Evolutionary conservation across 2,888 invertebrate genomes (phyloP), one percentile per base, ranked within the genome.

Genomic region (Homarus gammarus): DNA sequence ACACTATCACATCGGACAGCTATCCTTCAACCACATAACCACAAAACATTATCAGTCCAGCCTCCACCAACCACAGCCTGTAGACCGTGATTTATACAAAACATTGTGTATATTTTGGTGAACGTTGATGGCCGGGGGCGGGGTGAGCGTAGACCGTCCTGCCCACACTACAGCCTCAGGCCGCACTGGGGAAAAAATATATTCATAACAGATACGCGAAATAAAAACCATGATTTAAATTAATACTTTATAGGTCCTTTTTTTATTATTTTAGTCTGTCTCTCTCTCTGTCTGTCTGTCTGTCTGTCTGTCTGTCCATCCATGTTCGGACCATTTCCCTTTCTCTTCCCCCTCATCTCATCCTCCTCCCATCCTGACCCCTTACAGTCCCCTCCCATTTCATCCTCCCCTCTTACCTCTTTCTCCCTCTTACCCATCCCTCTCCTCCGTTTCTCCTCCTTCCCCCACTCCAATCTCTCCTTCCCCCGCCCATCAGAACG

Each of bases 261-360:
- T 49, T 3, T 78, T 12, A 49, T 40, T 61, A 36, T 81, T n/a
- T 81, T 18, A 64, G 38, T 81, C 36, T 36, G 38, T 61, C 33
- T 61, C 56, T 61, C 51, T 61, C 36, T 61, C 33, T 81, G 22
- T 81, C 61, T 61, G 38, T 36, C 61, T 81, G 64, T 61, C 61
- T 61, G 36, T 81, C 61, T 81, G 36, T 61, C 79, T 61, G 18
- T 61, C 61, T 61, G n/a, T 61, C 38, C 38, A 38, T 38, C 36
- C n/a, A n/a, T n/a, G n/a, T n/a, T n/a, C n/a, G n/a, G n/a, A n/a
- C n/a, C n/a, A n/a, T 61, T n/a, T 38, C 31, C 6, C 61, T 40
- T 18, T 61, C 38, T 22, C 51, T 22, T 38, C 38, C 22, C 61
- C 18, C 36, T 61, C 61, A 27, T 64, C 56, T 81, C 31, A 64